Percentiles rank a stretch among this genome's conserved stretches.
Conservation (phyloP, 2,797 vertebrate genomes). For the Sarcoramphus papa region DNA sequence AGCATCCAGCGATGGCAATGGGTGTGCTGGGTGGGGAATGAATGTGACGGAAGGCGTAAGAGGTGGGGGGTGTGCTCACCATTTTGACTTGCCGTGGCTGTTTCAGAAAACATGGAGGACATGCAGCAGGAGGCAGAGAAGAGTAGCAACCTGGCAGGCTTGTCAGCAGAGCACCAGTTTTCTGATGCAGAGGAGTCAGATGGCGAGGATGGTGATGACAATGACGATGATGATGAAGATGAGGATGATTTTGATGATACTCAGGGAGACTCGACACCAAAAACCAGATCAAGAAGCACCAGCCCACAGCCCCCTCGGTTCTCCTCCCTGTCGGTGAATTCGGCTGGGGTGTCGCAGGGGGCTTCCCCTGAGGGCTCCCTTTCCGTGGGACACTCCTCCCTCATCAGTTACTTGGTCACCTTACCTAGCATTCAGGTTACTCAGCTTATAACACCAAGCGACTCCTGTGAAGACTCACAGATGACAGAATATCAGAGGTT, state of each 20-base stretch:
- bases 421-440: slow-evolving; percentile 96
- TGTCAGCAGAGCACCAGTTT: slow-evolving; percentile 90
- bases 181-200: slow-evolving; percentile 95
- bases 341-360: slow-evolving; percentile 77
- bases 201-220: slow-evolving; percentile 90
- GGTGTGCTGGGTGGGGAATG: not conserved
- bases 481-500: slow-evolving; percentile 85
- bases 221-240: slow-evolving; percentile 94
- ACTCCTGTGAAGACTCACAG: slow-evolving; percentile 77
- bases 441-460: slow-evolving; percentile 80
- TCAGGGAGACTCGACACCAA: slow-evolving; percentile 92
- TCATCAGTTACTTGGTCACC: slow-evolving; percentile 91
- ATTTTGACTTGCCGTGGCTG: not conserved
- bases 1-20: rapidly evolving
- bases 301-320: slow-evolving; percentile 89
- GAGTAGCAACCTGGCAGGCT: slow-evolving; percentile 71
- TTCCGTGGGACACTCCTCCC: slow-evolving; percentile 78
- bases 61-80: not conserved
- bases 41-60: rapidly evolving
- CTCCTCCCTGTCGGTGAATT: slow-evolving; percentile 83
- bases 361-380: slow-evolving; percentile 76
- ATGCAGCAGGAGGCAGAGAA: slow-evolving; percentile 83
- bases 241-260: slow-evolving; percentile 95
- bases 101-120: slow-evolving; percentile 85
- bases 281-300: slow-evolving; percentile 92